phyloP scores from a whole-genome alignment of 2,888 invertebrate genomes.

The Esperia sulphurella region DNA sequence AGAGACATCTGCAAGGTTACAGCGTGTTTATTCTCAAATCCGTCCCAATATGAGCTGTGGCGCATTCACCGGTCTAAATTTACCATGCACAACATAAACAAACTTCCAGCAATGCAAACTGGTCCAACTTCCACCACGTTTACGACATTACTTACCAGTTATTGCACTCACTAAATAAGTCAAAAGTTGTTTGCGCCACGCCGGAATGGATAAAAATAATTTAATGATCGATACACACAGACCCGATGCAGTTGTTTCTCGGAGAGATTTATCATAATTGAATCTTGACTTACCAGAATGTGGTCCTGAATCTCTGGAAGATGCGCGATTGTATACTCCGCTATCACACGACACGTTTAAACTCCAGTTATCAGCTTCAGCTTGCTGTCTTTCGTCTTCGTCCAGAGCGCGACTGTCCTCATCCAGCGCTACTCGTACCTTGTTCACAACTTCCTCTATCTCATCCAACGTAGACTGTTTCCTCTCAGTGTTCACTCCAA shows the following conservation, averaged over 20 bases:
- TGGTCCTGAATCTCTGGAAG: slow-evolving; percentile 74
- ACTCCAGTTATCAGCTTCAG: slow-evolving; percentile 72
- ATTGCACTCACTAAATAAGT: slow-evolving; percentile 53
- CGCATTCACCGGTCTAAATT: slow-evolving; percentile 68
- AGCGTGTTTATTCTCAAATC: slow-evolving; percentile 72
- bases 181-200: slow-evolving; percentile 42
- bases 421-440: slow-evolving; percentile 70
- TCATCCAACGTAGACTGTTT: slow-evolving; percentile 69
- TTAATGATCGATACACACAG: slow-evolving; percentile 44
- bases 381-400: slow-evolving; percentile 66
- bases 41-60: slow-evolving; percentile 67
- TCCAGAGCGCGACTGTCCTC: slow-evolving; percentile 73
- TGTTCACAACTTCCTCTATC: slow-evolving; percentile 72
- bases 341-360: slow-evolving; percentile 79
- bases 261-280: slow-evolving; percentile 19
- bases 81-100: slow-evolving; percentile 74
- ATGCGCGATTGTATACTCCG: slow-evolving; percentile 80
- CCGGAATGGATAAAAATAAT: slow-evolving; percentile 54
- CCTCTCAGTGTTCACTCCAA: slow-evolving; percentile 42
- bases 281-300: slow-evolving; percentile 63
- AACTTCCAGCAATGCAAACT: slow-evolving; percentile 56
- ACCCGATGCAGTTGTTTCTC: slow-evolving; percentile 18
- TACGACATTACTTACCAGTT: slow-evolving; percentile 45
- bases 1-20: slow-evolving; percentile 71
- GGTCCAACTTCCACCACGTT: slow-evolving; percentile 51